A percentile compares a stretch with the other conserved stretches of the same genome.
These are phyloP conservation scores for Teleogryllus occipitalis DNA, from an alignment of 1,140 invertebrate species.

Conservation along the genomic window DNA sequence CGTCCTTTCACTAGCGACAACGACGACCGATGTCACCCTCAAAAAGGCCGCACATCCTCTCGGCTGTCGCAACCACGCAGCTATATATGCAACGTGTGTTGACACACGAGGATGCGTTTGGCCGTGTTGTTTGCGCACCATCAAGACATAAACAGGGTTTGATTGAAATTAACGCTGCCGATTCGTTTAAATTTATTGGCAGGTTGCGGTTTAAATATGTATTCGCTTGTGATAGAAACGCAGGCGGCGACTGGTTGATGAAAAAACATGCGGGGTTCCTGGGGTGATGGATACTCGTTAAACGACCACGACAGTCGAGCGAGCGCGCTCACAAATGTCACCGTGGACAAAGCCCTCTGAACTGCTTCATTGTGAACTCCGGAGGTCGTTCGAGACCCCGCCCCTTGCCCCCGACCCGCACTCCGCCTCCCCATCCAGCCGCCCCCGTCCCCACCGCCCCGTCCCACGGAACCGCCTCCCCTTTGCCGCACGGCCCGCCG, in stretches of 20 bases:
- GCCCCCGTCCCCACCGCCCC: too few relatives aligned
- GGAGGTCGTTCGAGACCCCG: not conserved
- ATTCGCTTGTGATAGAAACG: not conserved
- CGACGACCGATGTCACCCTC: too few relatives aligned
- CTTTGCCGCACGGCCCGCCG: too few relatives aligned
- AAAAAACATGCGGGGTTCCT: not conserved
- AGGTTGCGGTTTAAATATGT: slow-evolving; percentile 4
- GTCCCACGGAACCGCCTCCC: too few relatives aligned
- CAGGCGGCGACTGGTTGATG: not conserved
- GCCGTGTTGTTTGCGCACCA: not conserved
- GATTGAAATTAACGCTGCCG: not conserved
- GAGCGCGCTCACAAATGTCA: not conserved
- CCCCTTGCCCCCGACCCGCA: too few relatives aligned
- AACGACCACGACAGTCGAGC: not conserved
- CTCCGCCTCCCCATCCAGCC: too few relatives aligned
- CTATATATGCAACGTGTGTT: not conserved
- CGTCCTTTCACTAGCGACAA: not conserved
- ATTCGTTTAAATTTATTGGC: not conserved
- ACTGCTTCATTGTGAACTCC: not conserved
- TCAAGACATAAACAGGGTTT: not conserved
- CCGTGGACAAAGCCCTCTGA: not conserved
- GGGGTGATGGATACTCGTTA: not conserved
- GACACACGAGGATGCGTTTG: not conserved
- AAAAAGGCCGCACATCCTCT: not conserved
- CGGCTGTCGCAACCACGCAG: not conserved